Evolutionary conservation across 2,797 vertebrate genomes (phyloP), one percentile per base, ranked within the genome.

Genomic region (Microchirus variegatus): DNA sequence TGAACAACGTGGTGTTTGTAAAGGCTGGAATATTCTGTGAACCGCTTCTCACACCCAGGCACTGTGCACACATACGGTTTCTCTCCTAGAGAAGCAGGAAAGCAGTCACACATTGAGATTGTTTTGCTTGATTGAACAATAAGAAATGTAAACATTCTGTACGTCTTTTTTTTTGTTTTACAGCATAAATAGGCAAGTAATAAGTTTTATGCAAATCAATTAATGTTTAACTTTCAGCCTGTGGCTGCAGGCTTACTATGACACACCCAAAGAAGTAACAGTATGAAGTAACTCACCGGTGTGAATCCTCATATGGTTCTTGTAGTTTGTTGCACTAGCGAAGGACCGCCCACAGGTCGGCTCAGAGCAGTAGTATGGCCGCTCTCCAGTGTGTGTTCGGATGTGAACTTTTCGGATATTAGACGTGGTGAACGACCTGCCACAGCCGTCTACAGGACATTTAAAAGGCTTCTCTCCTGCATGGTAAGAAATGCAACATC

Each of bases 1-100:
- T 99, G 98, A 76, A 99, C 98, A 53, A 99, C 98, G 26, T 99
- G 97, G 81, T 99, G 97, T 85, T 99, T 99, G 85, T 99, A 99
- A 73, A 99, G 92, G 90, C 98, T 99, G 84, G 98, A 99, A 90
- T 99, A 99, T 78, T 99, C 97, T 7, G 98, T 99, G 91, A 99
- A 99, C 63, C 97, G 96, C 89, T 99, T 99, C 73, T 98, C 97
- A 87, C 98, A 99, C 31, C 97, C 97, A 57, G 97, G 96, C 73
- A 99, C 97, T 31, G 97, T 98, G 84, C 98, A 99, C 63, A 99
- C 97, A 11, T 99, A 99, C 0, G 98, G 98, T 84, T 99, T 99
- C 90, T 99, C 98, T 54, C 98, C 98, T 99, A 67, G 0, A 51
- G 56, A 62, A 70, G 70, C 0, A 35, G 3, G 37, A 52, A 49